phyloP scores from a whole-genome alignment of 2,113 vertebrate species.

The Atherinomorus stipes region DNA sequence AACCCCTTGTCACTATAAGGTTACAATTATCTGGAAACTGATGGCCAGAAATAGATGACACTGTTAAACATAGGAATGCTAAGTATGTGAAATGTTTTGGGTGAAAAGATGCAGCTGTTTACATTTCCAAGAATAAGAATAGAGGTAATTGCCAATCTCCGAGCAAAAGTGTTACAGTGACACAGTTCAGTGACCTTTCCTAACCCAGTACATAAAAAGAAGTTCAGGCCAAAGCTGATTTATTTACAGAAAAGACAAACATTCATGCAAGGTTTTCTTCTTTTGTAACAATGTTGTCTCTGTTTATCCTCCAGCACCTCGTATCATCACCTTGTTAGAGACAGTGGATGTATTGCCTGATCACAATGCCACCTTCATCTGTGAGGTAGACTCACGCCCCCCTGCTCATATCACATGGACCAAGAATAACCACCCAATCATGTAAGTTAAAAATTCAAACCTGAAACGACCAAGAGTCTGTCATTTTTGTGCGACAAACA shows the following conservation, averaged over 20 bases:
- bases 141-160: not conserved
- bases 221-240: too few relatives aligned
- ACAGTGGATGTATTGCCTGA: slow-evolving; percentile 92
- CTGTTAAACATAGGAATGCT: slow-evolving; percentile 27
- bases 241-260: too few relatives aligned
- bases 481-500: too few relatives aligned
- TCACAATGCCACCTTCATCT: slow-evolving; percentile 95
- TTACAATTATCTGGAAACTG: not conserved
- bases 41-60: slow-evolving; percentile 37
- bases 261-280: not conserved
- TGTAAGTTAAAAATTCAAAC: slow-evolving; percentile 74
- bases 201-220: too few relatives aligned
- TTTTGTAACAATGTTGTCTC: not conserved
- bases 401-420: slow-evolving; percentile 93
- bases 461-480: too few relatives aligned
- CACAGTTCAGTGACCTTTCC: not conserved
- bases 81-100: slow-evolving; percentile 36
- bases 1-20: not conserved
- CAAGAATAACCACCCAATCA: slow-evolving; percentile 94
- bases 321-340: slow-evolving; percentile 92
- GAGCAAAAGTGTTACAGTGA: not conserved
- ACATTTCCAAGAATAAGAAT: not conserved
- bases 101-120: slow-evolving; percentile 52
- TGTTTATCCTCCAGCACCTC: slow-evolving; percentile 83
- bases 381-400: slow-evolving; percentile 92